phyloP scores from a whole-genome alignment of 2,888 invertebrate species.

The Lobophora halterata region DNA sequence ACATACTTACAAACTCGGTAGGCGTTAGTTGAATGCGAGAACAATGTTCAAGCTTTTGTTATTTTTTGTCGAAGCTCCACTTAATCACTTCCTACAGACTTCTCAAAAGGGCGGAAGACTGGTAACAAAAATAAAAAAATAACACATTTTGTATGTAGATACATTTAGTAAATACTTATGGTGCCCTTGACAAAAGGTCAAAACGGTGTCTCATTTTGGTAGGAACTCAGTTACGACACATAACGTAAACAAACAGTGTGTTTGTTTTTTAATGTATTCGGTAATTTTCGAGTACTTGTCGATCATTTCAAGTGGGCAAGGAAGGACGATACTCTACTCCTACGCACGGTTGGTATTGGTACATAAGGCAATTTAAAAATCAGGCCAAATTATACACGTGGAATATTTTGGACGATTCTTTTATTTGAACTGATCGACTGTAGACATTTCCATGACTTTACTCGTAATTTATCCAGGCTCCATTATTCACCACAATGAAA shows the following conservation, averaged over 20 bases:
- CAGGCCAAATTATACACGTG: conserved; percentile 17
- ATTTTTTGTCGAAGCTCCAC: conserved; percentile 64
- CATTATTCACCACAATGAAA: neutral
- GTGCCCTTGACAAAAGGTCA: conserved; percentile 71
- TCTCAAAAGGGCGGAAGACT: conserved; percentile 74
- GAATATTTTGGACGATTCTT: conserved; percentile 5
- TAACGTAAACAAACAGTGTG: conserved; percentile 56
- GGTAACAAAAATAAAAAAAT: conserved; percentile 73
- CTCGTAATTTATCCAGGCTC: too few species aligned
- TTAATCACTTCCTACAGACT: conserved; percentile 75
- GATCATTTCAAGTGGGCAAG: conserved; percentile 57
- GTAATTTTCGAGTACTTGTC: conserved; percentile 67
- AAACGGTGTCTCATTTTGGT: conserved; percentile 53
- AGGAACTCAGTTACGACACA: conserved; percentile 60
- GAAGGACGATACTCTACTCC: conserved; percentile 56
- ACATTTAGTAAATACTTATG: conserved; percentile 40
- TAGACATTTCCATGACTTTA: conserved; percentile 7
- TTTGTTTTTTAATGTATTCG: conserved; percentile 66
- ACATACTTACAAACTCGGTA: conserved; percentile 50
- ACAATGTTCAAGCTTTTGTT: conserved; percentile 64
- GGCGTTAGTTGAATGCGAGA: conserved; percentile 62
- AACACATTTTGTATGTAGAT: conserved; percentile 64
- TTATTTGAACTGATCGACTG: conserved; percentile 3
- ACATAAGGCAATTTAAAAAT: conserved; percentile 22
- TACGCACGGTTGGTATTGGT: conserved; percentile 37